Evolutionary conservation across 2,888 invertebrate genomes (phyloP).

Genomic region (Osmoderma eremita): DNA sequence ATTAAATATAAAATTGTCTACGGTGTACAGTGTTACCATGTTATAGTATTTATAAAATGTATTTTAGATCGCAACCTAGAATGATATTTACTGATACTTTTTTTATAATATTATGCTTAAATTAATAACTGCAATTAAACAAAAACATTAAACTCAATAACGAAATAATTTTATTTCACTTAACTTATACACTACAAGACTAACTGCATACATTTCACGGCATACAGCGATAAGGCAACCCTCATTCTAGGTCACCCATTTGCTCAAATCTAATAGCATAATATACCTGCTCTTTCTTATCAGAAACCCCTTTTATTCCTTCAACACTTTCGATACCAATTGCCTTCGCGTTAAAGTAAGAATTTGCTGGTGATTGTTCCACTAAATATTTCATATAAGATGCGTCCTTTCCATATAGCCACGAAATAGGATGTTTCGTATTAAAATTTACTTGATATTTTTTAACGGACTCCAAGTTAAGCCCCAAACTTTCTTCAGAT

Average conservation of each 20-base stretch:
- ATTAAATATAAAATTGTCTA: not conserved
- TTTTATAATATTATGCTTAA: too few relatives aligned
- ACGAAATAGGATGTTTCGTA: conserved; percentile 1
- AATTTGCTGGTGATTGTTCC: conserved; percentile 27
- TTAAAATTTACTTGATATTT: conserved; percentile 1
- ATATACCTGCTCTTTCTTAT: conserved; percentile 31
- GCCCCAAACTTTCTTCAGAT: not conserved
- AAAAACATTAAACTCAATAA: not conserved
- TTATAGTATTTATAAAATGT: not conserved
- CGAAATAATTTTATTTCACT: conserved; percentile 10
- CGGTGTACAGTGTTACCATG: not conserved
- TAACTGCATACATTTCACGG: not conserved
- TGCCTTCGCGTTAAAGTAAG: conserved; percentile 31
- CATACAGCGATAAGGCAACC: not conserved
- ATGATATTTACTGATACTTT: conserved; percentile 5
- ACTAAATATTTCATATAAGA: conserved; percentile 36
- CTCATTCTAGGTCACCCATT: conserved; percentile 25
- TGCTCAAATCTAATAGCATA: conserved; percentile 26
- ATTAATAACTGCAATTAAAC: too few relatives aligned
- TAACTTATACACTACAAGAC: conserved; percentile 5
- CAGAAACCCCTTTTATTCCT: not conserved
- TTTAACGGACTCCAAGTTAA: not conserved
- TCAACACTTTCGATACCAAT: conserved; percentile 1
- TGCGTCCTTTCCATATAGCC: conserved; percentile 13
- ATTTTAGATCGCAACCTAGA: conserved; percentile 8